phyloP scores from a whole-genome alignment of 30 jellyfish, hydroid and myxozoan genomes.

The Aurelia aurita region DNA sequence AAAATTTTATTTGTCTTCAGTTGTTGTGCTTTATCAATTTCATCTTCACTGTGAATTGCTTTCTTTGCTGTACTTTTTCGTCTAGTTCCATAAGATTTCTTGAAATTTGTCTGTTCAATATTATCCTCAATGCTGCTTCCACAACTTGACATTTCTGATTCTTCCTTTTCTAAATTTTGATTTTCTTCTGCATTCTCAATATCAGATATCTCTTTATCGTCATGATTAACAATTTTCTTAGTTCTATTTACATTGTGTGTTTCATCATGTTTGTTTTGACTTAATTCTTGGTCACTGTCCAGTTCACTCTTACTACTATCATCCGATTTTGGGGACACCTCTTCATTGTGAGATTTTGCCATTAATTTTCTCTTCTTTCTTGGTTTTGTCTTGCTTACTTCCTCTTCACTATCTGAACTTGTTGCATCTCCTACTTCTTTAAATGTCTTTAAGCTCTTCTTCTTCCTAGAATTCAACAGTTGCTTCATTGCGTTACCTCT shows the following conservation, averaged over 20 bases:
- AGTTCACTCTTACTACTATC: neutral
- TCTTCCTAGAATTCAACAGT: slow-evolving; percentile 18
- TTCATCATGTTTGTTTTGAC: neutral
- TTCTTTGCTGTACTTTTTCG: neutral
- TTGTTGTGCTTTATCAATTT: slow-evolving; percentile 24
- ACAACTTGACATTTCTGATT: neutral
- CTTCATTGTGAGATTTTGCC: neutral
- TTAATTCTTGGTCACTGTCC: too few relatives aligned
- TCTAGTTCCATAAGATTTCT: slow-evolving; percentile 36
- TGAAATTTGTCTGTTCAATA: neutral
- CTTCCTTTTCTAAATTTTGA: slow-evolving; percentile 4
- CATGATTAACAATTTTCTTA: neutral
- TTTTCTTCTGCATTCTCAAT: neutral
- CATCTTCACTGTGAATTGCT: neutral
- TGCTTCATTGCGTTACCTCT: slow-evolving; percentile 29
- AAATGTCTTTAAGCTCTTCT: slow-evolving; percentile 7
- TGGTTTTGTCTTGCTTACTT: neutral
- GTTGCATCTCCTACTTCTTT: neutral
- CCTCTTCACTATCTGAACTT: neutral
- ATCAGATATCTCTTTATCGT: neutral
- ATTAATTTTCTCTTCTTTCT: neutral
- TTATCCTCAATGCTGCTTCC: slow-evolving; percentile 10
- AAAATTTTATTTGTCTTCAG: slow-evolving; percentile 14
- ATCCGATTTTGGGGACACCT: neutral
- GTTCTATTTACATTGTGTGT: neutral